phyloP scores from a whole-genome alignment of 2,888 invertebrate genomes.

The Tribolium freemani region DNA sequence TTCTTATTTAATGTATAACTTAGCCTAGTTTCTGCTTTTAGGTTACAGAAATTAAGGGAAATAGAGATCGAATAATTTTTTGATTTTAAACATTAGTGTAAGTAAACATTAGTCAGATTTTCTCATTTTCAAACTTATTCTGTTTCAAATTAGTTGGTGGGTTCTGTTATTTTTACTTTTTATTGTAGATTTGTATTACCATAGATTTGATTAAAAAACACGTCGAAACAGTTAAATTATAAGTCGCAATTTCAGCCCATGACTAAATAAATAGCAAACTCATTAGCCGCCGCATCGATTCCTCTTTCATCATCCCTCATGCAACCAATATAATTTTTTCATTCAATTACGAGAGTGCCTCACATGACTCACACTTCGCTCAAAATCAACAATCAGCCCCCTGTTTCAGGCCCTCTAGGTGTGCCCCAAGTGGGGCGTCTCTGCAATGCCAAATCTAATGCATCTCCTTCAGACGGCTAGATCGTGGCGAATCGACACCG shows the following conservation, averaged over 20 bases:
- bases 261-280: conserved; percentile 11
- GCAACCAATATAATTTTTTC: conserved; percentile 22
- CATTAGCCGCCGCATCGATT: conserved; percentile 15
- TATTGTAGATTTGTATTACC: too few species aligned
- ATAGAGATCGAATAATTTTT: too few species aligned
- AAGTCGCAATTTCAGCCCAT: conserved; percentile 7
- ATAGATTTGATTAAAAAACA: conserved; percentile 22
- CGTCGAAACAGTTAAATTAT: conserved; percentile 8
- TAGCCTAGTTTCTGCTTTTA: too few species aligned
- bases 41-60: too few species aligned
- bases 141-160: too few species aligned
- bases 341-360: conserved; percentile 27
- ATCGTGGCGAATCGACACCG: conserved; percentile 61
- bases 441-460: conserved; percentile 58
- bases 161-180: too few species aligned
- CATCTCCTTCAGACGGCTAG: conserved; percentile 58
- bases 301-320: conserved; percentile 16
- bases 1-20: too few species aligned
- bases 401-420: conserved; percentile 12
- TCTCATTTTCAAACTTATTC: too few species aligned
- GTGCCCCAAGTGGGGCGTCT: conserved; percentile 28
- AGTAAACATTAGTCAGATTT: too few species aligned
- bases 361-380: background rate
- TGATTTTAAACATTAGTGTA: too few species aligned
- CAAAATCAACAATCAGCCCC: background rate